Evolutionary conservation across 1,140 invertebrate genomes (phyloP).

Genomic region (Chironomus tepperi): DNA sequence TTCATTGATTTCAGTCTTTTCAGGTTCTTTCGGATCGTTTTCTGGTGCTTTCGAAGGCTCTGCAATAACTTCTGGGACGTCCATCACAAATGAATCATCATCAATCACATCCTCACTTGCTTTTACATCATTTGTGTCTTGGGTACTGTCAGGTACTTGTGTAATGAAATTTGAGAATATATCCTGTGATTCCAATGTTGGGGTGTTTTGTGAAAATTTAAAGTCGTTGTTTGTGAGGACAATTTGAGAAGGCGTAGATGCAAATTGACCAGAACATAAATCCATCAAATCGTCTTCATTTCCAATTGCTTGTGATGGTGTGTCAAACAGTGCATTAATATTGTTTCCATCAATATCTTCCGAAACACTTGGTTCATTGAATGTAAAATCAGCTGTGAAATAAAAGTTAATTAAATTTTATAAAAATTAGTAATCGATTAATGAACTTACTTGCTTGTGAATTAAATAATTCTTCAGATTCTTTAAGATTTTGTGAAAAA

Average conservation of each 20-base stretch:
- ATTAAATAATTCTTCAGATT: conserved; percentile 26
- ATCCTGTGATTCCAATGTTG: conserved; percentile 32
- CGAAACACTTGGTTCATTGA: conserved; percentile 29
- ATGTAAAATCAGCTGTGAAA: conserved; percentile 27
- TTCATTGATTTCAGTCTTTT: too few relatives aligned
- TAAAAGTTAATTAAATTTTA: conserved; percentile 29
- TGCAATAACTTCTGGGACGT: too few relatives aligned
- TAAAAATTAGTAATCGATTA: conserved; percentile 34
- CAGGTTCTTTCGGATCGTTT: too few relatives aligned
- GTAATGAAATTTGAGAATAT: neutral
- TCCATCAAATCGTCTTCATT: conserved; percentile 43
- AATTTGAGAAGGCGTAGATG: conserved; percentile 27
- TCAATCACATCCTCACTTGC: conserved; percentile 28
- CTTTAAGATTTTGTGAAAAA: conserved; percentile 22
- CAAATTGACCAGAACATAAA: conserved; percentile 46
- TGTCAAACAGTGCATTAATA: conserved; percentile 39
- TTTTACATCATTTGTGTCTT: conserved; percentile 24
- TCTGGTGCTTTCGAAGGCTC: too few relatives aligned
- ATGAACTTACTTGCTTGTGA: conserved; percentile 24
- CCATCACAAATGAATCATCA: conserved; percentile 25
- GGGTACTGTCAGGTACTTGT: too few relatives aligned
- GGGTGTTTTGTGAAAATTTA: conserved; percentile 31
- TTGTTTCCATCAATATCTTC: conserved; percentile 28
- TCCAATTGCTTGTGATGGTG: conserved; percentile 31
- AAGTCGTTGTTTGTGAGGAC: conserved; percentile 28